Percentiles rank a stretch among this genome's conserved stretches.
phyloP scores from a whole-genome alignment of 2,888 invertebrate species.

The Erebia epiphron region DNA sequence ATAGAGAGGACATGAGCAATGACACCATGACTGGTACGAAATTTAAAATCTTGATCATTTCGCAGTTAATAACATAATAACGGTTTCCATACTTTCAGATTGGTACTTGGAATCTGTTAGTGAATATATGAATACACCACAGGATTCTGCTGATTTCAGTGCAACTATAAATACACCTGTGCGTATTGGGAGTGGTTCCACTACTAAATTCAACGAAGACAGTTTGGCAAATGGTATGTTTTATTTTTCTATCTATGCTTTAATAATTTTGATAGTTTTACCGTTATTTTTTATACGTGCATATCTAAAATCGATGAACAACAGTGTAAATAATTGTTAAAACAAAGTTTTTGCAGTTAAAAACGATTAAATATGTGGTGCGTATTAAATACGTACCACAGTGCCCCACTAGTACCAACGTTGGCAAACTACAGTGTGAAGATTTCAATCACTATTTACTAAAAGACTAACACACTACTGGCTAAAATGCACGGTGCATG shows the following conservation, averaged over 20 bases:
- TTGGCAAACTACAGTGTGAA: too few species aligned
- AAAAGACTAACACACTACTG: too few species aligned
- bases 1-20: conserved; percentile 47
- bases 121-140: conserved; percentile 27
- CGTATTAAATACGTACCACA: too few species aligned
- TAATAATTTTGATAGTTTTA: too few species aligned
- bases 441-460: too few species aligned
- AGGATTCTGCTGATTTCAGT: conserved; percentile 20
- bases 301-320: too few species aligned
- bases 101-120: conserved; percentile 50
- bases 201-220: neutral
- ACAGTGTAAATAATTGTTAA: neutral
- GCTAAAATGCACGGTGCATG: neutral
- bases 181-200: neutral
- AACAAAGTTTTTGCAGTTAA: neutral
- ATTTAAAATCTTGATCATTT: conserved; percentile 10
- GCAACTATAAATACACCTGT: neutral
- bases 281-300: too few species aligned
- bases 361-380: neutral
- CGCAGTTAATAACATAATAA: conserved; percentile 12
- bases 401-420: too few species aligned
- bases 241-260: neutral
- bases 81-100: conserved; percentile 45
- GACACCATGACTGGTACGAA: conserved; percentile 53
- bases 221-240: neutral